These are phyloP conservation scores for Genyomyrus donnyi DNA, from an alignment of 2,113 vertebrate genomes.

Conservation along the genomic window DNA sequence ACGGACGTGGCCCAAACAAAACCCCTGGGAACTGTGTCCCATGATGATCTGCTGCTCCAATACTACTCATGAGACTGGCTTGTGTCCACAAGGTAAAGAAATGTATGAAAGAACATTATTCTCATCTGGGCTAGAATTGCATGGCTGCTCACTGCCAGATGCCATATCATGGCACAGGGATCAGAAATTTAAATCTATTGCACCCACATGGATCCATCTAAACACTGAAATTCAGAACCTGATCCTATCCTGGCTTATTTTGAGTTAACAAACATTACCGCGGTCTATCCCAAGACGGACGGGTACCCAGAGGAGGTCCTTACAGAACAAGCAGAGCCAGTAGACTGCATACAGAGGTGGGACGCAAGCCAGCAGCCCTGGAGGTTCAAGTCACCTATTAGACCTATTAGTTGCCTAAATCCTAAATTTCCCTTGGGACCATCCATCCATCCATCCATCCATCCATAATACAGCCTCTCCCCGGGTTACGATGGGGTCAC, in stretches of 20 bases:
- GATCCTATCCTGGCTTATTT: neutral
- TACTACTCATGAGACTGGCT: neutral
- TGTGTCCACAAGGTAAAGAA: neutral
- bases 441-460: no score
- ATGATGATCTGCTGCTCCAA: constrained; percentile 49
- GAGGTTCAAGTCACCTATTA: neutral
- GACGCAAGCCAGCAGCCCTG: neutral
- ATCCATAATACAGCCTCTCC: no score
- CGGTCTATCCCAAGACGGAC: neutral
- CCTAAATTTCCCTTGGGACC: no score
- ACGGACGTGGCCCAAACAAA: constrained; percentile 83
- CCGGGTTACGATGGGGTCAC: no score
- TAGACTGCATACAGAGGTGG: neutral
- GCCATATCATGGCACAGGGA: neutral
- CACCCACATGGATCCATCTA: neutral
- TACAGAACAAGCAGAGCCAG: neutral
- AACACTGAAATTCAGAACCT: neutral
- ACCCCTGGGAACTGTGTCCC: constrained; percentile 69
- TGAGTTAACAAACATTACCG: neutral
- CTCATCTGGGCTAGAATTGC: neutral
- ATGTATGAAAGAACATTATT: neutral
- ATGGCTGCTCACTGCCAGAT: neutral
- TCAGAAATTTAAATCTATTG: neutral
- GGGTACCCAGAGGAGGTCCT: neutral
- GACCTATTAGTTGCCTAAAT: neutral